phyloP scores from a whole-genome alignment of 2,797 vertebrate species.

The Anguilla anguilla region DNA sequence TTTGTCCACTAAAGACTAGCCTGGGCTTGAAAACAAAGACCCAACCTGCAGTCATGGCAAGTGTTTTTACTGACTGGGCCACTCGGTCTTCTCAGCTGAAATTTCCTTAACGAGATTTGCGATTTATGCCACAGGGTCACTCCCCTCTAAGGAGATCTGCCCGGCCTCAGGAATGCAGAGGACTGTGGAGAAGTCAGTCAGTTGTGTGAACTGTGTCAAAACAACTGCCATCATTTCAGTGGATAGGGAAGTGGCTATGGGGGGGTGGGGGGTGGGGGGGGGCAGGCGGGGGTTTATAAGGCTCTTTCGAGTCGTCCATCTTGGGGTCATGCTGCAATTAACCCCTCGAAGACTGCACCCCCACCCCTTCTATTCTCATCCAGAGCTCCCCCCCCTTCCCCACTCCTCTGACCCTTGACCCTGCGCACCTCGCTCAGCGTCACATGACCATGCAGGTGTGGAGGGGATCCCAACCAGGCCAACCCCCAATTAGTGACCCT shows the following conservation, averaged over 20 bases:
- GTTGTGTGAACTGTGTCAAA: constrained; percentile 77
- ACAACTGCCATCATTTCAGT: constrained; percentile 69
- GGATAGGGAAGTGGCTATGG: constrained; percentile 49
- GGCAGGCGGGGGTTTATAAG: constrained; percentile 41
- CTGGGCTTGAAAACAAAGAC: not conserved
- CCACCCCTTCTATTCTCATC: constrained; percentile 31
- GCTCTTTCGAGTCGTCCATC: constrained; percentile 57
- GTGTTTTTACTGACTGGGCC: constrained; percentile 15
- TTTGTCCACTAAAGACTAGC: not conserved
- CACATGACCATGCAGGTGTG: constrained; percentile 92
- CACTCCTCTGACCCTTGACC: constrained; percentile 66
- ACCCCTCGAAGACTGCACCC: constrained; percentile 55
- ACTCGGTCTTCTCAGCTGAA: constrained; percentile 5
- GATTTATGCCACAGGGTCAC: not conserved
- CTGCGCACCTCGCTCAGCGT: constrained; percentile 74
- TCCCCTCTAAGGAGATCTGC: not conserved
- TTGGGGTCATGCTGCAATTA: constrained; percentile 73
- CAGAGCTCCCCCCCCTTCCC: constrained; percentile 19
- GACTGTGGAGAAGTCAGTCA: constrained; percentile 54
- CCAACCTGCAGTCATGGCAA: not conserved
- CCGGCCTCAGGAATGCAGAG: constrained; percentile 65
- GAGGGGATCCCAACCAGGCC: constrained; percentile 75
- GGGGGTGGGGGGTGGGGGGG: constrained; percentile 38
- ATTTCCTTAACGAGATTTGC: constrained; percentile 25
- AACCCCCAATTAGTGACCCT: constrained; percentile 89